Percentiles rank a stretch among this genome's conserved stretches.
phyloP scores from a whole-genome alignment of 2,113 vertebrate genomes.

The Urocynchramus pylzowi region DNA sequence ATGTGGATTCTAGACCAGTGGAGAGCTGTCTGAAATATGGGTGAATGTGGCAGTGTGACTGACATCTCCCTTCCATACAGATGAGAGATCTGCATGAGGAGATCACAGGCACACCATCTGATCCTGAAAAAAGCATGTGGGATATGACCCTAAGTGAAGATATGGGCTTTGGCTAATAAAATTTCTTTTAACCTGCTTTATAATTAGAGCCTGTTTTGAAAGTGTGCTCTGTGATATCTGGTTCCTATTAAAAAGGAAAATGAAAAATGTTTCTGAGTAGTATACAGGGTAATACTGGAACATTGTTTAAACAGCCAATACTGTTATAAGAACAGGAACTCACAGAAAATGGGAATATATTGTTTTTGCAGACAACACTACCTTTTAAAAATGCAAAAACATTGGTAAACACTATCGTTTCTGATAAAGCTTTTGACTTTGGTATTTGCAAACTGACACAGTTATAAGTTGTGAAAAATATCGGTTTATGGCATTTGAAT shows the following conservation, averaged over 20 bases:
- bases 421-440: not conserved
- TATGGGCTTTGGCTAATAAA: not conserved
- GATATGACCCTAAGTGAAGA: conserved; percentile 21
- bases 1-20: not conserved
- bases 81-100: conserved; percentile 40
- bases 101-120: conserved; percentile 41
- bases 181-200: conserved; percentile 29
- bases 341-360: not conserved
- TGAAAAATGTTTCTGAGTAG: not conserved
- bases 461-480: not conserved
- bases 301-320: not conserved
- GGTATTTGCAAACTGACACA: not conserved
- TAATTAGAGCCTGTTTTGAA: conserved; percentile 44
- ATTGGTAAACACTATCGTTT: not conserved
- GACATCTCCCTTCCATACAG: not conserved
- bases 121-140: conserved; percentile 19
- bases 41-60: not conserved
- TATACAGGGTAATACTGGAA: not conserved
- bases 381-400: not conserved
- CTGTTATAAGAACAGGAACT: not conserved
- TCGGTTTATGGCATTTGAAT: not conserved
- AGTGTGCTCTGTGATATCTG: not conserved
- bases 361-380: not conserved
- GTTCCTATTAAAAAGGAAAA: conserved; percentile 18
- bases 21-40: not conserved